These are phyloP conservation scores for Agonopterix alstromeriana DNA, from an alignment of 2,888 invertebrate genomes.

Conservation along the genomic window DNA sequence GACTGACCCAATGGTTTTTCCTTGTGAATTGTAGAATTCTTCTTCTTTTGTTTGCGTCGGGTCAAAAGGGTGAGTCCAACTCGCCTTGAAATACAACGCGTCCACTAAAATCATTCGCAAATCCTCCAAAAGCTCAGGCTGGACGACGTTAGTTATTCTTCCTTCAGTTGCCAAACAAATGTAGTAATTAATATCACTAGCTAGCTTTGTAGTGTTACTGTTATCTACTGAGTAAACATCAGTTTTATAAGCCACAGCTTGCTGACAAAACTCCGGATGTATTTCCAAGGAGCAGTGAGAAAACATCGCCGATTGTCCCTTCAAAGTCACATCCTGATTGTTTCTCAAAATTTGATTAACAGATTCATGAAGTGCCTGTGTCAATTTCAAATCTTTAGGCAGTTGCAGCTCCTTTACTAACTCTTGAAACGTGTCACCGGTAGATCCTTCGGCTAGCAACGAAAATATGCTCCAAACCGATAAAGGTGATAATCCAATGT, in stretches of 20 bases:
- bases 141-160: conserved; percentile 80
- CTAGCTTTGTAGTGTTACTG: conserved; percentile 57
- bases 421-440: conserved; percentile 57
- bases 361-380: conserved; percentile 49
- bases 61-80: conserved; percentile 82
- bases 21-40: conserved; percentile 77
- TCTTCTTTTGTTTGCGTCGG: conserved; percentile 68
- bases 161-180: conserved; percentile 81
- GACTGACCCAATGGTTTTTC: conserved; percentile 71
- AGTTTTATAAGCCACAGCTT: conserved; percentile 66
- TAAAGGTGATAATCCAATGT: conserved; percentile 55
- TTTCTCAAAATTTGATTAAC: conserved; percentile 40
- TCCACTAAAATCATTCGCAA: conserved; percentile 79
- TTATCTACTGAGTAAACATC: conserved; percentile 76
- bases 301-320: conserved; percentile 51
- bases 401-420: conserved; percentile 45
- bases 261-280: conserved; percentile 57
- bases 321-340: conserved; percentile 42
- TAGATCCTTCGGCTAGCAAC: conserved; percentile 57
- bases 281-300: conserved; percentile 44
- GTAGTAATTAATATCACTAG: conserved; percentile 80
- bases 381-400: conserved; percentile 47
- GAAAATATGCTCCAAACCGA: conserved; percentile 65
- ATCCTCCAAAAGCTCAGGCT: conserved; percentile 52
- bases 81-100: conserved; percentile 83